Conservation (phyloP, 2,888 invertebrate species). For the Callimorpha dominula region DNA sequence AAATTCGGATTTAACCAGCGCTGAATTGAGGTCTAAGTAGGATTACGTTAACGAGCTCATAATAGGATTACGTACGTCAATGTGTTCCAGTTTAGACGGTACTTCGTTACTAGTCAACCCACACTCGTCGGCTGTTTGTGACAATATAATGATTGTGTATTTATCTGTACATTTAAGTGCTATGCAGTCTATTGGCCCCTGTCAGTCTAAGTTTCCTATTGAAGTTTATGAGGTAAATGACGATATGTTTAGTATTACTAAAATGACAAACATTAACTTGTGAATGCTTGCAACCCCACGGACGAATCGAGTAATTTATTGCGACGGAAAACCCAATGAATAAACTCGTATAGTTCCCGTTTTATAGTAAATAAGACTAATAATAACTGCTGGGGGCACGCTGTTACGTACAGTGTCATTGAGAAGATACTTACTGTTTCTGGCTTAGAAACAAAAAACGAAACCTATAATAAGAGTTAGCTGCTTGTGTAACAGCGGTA, state of each 20-base stretch:
- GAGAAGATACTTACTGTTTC: background rate
- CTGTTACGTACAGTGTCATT: background rate
- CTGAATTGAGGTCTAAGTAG: slow-evolving; percentile 69
- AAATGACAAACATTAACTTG: background rate
- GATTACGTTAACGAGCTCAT: slow-evolving; percentile 83
- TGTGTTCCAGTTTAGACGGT: slow-evolving; percentile 75
- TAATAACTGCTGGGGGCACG: too few species aligned
- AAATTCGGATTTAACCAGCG: slow-evolving; percentile 50
- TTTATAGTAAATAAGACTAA: too few species aligned
- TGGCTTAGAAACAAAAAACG: background rate
- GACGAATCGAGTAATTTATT: background rate
- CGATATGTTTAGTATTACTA: background rate
- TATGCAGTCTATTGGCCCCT: slow-evolving; percentile 55
- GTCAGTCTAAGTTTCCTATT: slow-evolving; percentile 44
- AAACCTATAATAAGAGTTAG: background rate
- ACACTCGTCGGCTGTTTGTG: slow-evolving; percentile 73
- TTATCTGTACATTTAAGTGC: slow-evolving; percentile 67
- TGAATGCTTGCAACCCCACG: background rate
- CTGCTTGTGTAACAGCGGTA: background rate
- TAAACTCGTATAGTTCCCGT: too few species aligned
- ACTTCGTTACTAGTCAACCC: slow-evolving; percentile 75
- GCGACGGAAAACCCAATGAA: background rate
- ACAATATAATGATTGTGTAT: slow-evolving; percentile 82
- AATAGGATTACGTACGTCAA: slow-evolving; percentile 82
- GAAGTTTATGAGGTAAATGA: background rate